Base-by-base conservation (phyloP, 30 jellyfish, hydroid and myxozoan genomes). In the Cassiopea andromeda region DNA sequence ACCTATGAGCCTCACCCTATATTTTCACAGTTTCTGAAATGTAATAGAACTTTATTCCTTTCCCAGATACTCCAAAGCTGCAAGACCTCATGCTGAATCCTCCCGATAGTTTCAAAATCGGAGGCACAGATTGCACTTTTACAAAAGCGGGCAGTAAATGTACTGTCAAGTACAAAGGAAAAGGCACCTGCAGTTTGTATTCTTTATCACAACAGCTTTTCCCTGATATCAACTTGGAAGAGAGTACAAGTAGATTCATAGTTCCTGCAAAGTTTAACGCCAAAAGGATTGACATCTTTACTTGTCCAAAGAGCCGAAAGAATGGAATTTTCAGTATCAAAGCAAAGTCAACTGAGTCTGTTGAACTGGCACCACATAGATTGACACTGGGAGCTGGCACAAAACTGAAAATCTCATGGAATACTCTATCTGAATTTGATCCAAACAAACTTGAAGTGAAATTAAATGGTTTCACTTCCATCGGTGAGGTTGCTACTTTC, bases 351-450 rank as follows among this genome's bases (percentile, higher is more conserved):
- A 19, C 61, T 8, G 93, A 85, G 48, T 85, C 93, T 43, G 58
- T 72, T 54, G 93, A 85, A 43, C 72, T 85, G 1, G 71, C 48
- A 47, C 93, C 93, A 44, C 83, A 59, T 44, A 61, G 50, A 16
- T 64, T 85, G 61, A 85, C 93, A 17, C 78, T 85, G 4, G 93
- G 84, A n/a, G 69, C 73, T 12, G 87, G 18, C 16, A 85, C 80
- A 50, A 17, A 46, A 8, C 59, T 85, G 69, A 12, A n/a, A 1
- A 15, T 77, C 19, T 49, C 69, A n/a, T 85, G 93, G 93, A 54
- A 48, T 18, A n/a, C 77, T 45, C 60, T n/a, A 45, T 46, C 50
- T 18, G 46, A 85, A 7, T 16, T 73, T 48, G 60, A 75, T 5
- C 69, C 61, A 16, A 82, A 73, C 58, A 57, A 54, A 50, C 73